Conservation (phyloP, 2,113 vertebrate genomes). For the Acinonyx jubatus region DNA sequence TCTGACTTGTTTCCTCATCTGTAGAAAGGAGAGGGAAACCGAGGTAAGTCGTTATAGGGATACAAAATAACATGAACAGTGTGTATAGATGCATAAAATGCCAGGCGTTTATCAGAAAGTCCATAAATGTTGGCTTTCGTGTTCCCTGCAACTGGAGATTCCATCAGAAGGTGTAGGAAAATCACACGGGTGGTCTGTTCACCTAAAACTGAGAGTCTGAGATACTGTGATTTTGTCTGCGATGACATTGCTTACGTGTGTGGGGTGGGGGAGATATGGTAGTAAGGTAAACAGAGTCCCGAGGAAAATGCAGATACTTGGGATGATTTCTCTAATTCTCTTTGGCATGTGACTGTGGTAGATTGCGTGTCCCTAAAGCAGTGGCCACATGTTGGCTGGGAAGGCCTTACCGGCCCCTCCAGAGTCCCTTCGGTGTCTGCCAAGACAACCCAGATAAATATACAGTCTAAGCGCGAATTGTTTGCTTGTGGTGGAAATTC, state of each 20-base stretch:
- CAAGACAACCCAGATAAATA: background rate
- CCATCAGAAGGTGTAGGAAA: background rate
- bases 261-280: no score
- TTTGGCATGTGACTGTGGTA: background rate
- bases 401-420: background rate
- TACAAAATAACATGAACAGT: background rate
- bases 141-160: background rate
- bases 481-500: background rate
- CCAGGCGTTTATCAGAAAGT: background rate
- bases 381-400: background rate
- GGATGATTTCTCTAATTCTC: background rate
- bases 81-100: background rate
- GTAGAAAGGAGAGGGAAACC: background rate
- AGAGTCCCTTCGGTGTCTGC: background rate
- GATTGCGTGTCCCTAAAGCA: background rate
- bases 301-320: background rate
- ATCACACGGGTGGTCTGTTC: background rate
- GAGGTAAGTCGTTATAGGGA: background rate
- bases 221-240: background rate
- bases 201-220: background rate
- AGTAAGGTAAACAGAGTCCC: background rate
- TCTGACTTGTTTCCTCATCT: background rate
- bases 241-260: background rate
- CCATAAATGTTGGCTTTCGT: background rate
- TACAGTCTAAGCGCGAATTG: background rate